These are phyloP conservation scores for Acleris laterana DNA, from an alignment of 2,888 invertebrate species.

Conservation along the genomic window DNA sequence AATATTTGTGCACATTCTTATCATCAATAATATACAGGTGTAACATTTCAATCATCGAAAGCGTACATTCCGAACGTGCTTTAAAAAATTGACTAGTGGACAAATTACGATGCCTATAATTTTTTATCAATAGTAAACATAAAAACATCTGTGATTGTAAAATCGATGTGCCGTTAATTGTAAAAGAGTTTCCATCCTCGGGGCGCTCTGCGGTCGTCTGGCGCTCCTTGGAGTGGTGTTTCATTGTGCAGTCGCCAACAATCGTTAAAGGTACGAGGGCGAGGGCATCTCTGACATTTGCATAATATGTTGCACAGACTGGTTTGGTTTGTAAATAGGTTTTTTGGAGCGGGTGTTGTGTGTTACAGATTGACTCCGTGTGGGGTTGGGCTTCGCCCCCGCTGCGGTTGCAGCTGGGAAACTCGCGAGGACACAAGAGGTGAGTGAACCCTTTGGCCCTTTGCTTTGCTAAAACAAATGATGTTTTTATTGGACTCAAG, in stretches of 20 bases:
- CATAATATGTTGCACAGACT: conserved; percentile 49
- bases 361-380: conserved; percentile 95
- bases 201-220: conserved; percentile 57
- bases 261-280: conserved; percentile 77
- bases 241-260: conserved; percentile 60
- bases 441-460: conserved; percentile 63
- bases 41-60: not conserved
- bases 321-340: conserved; percentile 46
- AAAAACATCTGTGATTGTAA: conserved; percentile 68
- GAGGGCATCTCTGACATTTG: conserved; percentile 49
- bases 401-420: conserved; percentile 91
- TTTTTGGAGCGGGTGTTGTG: conserved; percentile 50
- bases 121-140: conserved; percentile 72
- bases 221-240: conserved; percentile 62
- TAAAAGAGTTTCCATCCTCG: conserved; percentile 53
- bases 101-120: conserved; percentile 65
- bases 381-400: conserved; percentile 97
- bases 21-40: not conserved
- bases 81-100: conserved; percentile 64
- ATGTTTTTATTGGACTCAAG: not conserved
- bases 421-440: conserved; percentile 83
- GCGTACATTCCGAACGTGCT: conserved; percentile 53
- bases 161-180: conserved; percentile 71
- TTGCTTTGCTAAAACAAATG: conserved; percentile 19
- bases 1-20: not conserved